These are phyloP conservation scores for Podocnemis expansa DNA, from an alignment of 2,113 vertebrate genomes.

Conservation along the genomic window DNA sequence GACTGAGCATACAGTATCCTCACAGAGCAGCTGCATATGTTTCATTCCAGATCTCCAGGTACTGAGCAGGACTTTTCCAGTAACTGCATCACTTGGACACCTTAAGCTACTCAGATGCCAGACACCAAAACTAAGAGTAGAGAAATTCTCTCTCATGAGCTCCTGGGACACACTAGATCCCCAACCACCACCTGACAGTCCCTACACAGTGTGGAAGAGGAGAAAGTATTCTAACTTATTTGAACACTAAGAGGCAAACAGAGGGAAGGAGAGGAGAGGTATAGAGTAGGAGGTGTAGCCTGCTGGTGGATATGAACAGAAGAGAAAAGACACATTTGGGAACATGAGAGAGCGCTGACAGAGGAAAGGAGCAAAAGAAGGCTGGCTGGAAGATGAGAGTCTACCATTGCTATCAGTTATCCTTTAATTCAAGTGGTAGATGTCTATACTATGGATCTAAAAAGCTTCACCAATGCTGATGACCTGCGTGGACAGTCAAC, in stretches of 20 bases:
- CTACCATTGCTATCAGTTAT: rapidly evolving
- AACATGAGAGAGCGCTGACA: not conserved
- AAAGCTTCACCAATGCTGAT: rapidly evolving
- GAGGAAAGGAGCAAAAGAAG: not conserved
- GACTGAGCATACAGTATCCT: not conserved
- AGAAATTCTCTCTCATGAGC: not conserved
- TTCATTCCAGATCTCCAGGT: not conserved
- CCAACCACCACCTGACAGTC: no score
- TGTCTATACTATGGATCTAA: not conserved
- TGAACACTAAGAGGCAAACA: not conserved
- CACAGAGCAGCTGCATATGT: not conserved
- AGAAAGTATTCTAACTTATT: not conserved
- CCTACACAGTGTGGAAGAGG: not conserved
- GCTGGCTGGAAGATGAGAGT: not conserved
- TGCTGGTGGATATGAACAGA: not conserved
- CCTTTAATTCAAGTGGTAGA: not conserved
- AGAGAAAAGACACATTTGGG: not conserved
- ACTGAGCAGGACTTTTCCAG: not conserved
- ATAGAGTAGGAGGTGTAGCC: not conserved
- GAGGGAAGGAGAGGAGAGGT: not conserved
- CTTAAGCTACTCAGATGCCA: rapidly evolving
- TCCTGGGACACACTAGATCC: no score
- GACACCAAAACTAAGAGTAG: not conserved
- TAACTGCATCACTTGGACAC: not conserved
- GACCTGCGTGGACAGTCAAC: not conserved